Base-by-base conservation (phyloP, 2,797 vertebrate species). In the Nannoperca australis region DNA sequence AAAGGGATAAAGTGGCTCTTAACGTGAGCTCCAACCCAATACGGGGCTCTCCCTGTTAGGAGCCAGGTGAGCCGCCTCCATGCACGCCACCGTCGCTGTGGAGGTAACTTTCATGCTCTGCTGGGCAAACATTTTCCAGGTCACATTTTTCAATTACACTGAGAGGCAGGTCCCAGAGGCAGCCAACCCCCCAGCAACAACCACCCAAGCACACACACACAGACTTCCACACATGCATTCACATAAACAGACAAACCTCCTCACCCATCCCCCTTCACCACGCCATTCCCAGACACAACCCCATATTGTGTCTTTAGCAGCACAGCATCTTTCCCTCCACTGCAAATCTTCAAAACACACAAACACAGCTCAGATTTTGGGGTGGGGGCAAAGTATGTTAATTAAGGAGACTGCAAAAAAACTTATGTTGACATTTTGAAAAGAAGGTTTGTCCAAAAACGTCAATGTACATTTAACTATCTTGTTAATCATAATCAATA, bases 101-200 rank as follows among this genome's bases (percentile, higher is more conserved):
- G 93, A 95, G 94, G 95, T 96, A 96, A 95, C 95, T 95, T 95
- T 96, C 95, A 96, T 95, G 95, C 95, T 95, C 94, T 65, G 85
- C 90, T 95, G 95, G 94, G 93, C 94, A 95, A 95, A 96, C 95
- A 96, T 95, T 95, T 95, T 95, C 95, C 95, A 95, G 95, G 95
- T 96, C 95, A 95, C 94, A 95, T 95, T 95, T 94, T 96, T 96
- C 95, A 96, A 96, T 96, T 96, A 96, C 94, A 93, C 93, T 94
- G 93, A 95, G 93, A 95, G 94, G 92, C 91, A 94, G 91, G 91
- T 92, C 94, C 93, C 91, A 81, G 88, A 91, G 85, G 87, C 89
- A 90, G 65, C 88, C 84, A 68, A 50, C 86, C 82, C 84, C 85
- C 84, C 81, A 83, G 83, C 82, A 89, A 81, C 90, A 89, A 77